A percentile compares a stretch with the other conserved stretches of the same genome.
Evolutionary conservation across 2,113 vertebrate species (phyloP).

Genomic region (Haemorhous mexicanus): DNA sequence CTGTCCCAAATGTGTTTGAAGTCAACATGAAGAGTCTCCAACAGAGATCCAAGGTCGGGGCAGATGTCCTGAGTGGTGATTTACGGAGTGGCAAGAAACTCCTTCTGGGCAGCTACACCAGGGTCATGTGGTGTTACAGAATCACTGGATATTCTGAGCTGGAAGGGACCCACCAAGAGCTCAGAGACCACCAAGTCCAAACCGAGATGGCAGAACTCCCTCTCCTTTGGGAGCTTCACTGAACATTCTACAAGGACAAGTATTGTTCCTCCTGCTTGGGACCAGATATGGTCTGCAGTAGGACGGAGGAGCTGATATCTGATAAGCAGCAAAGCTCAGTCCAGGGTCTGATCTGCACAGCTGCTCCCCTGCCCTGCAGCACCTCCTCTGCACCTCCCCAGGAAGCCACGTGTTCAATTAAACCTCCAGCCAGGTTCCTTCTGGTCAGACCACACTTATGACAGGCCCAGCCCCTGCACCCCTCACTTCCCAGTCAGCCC

Average conservation of each 20-base stretch:
- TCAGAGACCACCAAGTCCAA: not conserved
- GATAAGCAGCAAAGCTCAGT: not conserved
- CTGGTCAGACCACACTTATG: not conserved
- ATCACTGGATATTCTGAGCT: not conserved
- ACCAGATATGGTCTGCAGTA: not conserved
- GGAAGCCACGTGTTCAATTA: rapidly evolving
- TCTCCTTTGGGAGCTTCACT: not conserved
- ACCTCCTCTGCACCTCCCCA: not conserved
- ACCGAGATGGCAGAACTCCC: not conserved
- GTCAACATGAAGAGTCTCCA: not conserved
- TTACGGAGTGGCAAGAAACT: not conserved
- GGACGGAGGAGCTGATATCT: not conserved
- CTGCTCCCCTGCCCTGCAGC: not conserved
- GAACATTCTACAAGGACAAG: not conserved
- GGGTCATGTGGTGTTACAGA: not conserved
- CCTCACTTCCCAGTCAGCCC: not conserved
- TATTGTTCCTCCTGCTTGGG: not conserved
- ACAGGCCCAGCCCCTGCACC: not conserved
- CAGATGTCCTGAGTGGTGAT: not conserved
- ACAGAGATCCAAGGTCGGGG: rapidly evolving
- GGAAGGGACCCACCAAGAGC: not conserved
- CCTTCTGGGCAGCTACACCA: not conserved
- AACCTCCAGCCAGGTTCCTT: not conserved
- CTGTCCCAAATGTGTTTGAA: not conserved
- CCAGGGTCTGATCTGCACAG: not conserved